Conservation (phyloP, 2,113 vertebrate genomes). For the Rhagologus leucostigma region DNA sequence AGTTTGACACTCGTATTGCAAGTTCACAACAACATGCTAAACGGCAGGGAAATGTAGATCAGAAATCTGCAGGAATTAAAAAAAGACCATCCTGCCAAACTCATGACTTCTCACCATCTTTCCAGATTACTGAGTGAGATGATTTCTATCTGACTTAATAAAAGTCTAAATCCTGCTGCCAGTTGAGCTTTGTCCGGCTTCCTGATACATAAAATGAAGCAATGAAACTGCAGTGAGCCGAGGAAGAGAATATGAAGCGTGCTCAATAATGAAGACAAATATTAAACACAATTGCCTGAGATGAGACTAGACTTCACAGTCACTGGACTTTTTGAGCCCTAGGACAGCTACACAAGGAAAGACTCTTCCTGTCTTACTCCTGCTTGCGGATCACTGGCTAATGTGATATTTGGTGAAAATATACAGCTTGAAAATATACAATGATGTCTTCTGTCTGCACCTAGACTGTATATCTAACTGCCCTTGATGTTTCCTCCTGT, state of each 20-base stretch:
- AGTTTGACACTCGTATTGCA: slow-evolving; percentile 28
- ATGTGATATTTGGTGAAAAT: not conserved
- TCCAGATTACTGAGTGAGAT: slow-evolving; percentile 3
- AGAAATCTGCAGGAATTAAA: slow-evolving; percentile 27
- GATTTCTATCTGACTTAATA: slow-evolving; percentile 35
- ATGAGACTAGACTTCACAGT: not conserved
- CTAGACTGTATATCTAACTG: not conserved
- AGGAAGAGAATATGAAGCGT: not conserved
- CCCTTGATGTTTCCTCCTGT: not conserved
- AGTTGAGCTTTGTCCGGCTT: not conserved
- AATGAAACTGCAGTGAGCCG: not conserved
- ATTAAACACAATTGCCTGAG: not conserved
- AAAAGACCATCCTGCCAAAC: slow-evolving; percentile 9
- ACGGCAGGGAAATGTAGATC: not conserved
- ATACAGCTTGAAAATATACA: not conserved
- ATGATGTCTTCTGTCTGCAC: not conserved
- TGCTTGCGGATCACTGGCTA: not conserved
- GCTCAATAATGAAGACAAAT: slow-evolving; percentile 28
- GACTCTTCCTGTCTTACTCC: not conserved
- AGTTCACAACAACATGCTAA: slow-evolving; percentile 9
- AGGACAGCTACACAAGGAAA: not conserved
- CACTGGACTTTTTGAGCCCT: not conserved
- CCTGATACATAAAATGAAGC: not conserved
- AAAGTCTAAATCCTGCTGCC: not conserved
- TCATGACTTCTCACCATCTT: not conserved